Percentiles rank a stretch among this genome's conserved stretches.
Evolutionary conservation across 2,797 vertebrate species (phyloP).

Genomic region (Masticophis lateralis): DNA sequence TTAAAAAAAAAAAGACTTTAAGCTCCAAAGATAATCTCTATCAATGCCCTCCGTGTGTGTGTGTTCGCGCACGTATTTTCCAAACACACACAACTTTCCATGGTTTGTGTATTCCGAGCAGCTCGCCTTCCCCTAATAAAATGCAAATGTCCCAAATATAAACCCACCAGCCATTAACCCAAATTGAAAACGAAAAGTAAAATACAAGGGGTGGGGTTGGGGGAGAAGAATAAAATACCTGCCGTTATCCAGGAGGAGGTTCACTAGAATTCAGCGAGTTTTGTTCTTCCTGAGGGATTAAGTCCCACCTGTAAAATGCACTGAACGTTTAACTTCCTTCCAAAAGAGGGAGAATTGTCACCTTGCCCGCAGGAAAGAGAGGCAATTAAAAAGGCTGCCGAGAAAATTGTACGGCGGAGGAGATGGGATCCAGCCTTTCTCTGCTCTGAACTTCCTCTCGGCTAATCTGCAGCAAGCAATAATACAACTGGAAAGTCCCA

Average conservation of each 20-base stretch:
- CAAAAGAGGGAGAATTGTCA: neutral
- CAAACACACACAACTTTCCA: neutral
- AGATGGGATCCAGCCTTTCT: neutral
- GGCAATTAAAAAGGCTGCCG: neutral
- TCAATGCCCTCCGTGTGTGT: neutral
- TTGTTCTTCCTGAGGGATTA: neutral
- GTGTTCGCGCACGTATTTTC: neutral
- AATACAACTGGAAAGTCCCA: neutral
- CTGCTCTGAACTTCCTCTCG: neutral
- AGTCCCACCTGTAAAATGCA: neutral
- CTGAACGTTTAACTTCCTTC: neutral
- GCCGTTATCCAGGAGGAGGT: neutral
- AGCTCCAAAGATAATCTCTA: neutral
- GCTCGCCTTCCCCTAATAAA: neutral
- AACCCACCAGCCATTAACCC: neutral
- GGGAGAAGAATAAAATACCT: neutral
- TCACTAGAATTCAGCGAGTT: neutral
- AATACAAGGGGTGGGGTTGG: neutral
- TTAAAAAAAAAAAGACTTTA: neutral
- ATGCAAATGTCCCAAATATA: neutral
- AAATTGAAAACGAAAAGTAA: neutral
- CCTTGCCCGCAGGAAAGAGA: neutral
- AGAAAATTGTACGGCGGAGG: neutral
- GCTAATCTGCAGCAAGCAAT: neutral
- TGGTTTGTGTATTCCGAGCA: neutral